Conservation (phyloP, 2,113 vertebrate genomes). For the Petroica traversi region DNA sequence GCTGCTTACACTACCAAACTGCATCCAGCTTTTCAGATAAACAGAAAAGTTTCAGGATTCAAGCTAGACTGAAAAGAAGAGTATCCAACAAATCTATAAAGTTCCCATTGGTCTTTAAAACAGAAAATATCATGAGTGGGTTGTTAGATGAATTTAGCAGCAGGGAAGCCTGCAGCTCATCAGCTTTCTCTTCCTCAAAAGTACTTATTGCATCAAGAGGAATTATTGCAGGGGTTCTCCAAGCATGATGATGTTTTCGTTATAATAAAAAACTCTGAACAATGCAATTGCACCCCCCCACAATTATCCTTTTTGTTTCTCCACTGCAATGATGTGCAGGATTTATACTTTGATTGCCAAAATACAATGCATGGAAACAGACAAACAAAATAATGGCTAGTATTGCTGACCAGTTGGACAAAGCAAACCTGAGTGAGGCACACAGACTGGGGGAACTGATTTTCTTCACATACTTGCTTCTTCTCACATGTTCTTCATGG, state of each 20-base stretch:
- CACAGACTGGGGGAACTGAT: background rate
- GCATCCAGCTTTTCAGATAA: background rate
- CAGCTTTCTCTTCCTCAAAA: conserved; percentile 75
- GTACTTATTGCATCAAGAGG: conserved; percentile 78
- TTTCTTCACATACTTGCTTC: background rate
- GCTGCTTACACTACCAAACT: background rate
- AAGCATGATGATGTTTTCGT: conserved; percentile 51
- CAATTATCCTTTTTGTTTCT: conserved; percentile 45
- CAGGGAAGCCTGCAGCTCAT: conserved; percentile 79
- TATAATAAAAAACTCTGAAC: conserved; percentile 55
- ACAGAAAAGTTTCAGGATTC: conserved; percentile 46
- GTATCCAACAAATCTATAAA: conserved; percentile 63
- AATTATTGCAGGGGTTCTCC: conserved; percentile 73
- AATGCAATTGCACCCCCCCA: conserved; percentile 28
- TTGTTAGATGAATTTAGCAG: conserved; percentile 80
- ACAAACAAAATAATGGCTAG: background rate
- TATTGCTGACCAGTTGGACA: background rate
- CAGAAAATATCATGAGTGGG: conserved; percentile 71
- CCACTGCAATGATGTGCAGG: background rate
- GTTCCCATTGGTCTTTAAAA: conserved; percentile 71
- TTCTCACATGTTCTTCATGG: background rate
- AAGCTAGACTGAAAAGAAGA: conserved; percentile 50
- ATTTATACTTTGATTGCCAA: background rate
- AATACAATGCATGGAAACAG: background rate
- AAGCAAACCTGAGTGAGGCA: background rate